Base-by-base conservation (phyloP, 2,113 vertebrate species). In the Orthochromis indermauri region DNA sequence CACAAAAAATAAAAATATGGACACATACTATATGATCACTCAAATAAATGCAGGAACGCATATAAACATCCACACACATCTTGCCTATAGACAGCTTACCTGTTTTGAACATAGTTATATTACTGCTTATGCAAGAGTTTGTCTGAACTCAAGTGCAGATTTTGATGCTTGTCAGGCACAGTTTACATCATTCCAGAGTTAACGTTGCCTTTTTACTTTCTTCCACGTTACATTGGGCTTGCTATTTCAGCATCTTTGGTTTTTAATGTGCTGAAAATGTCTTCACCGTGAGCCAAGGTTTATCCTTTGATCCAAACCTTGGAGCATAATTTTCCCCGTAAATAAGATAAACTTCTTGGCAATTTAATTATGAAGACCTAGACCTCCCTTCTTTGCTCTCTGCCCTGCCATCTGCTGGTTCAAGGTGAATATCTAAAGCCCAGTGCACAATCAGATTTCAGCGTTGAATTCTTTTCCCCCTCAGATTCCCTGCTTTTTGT, bases 301-400 rank as follows among this genome's bases (percentile, higher is more conserved):
- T 93, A 94, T 95, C 91, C 94, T 96, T 95, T 96, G 95, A 96
- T 96, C 94, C 92, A 54, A 91, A 92, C 93, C 91, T 91, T 51
- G 68, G 88, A 93, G 92, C 73, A 91, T 95, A 93, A 94, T 94
- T 95, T 80, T 40, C 54, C 87, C 88, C 79, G 82, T 33, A 85
- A 92, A 92, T 91, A 88, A 95, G 95, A 95, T 93, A 94, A 95
- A 95, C 85, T 93, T 89, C 92, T 92, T 90, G 82, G 90, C 94
- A 94, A 86, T 95, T 94, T 95, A 95, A 96, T 96, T 95, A 94
- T 93, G 92, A 91, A 85, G 87, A 90, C 88, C 54, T 31, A 90
- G 89, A 87, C 83, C 86, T 80, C 88, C 17, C 28, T 11, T 80
- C 83, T 61, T 49, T 61, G 47, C 87, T 88, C 81, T 90, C 45